Evolutionary conservation across 2,113 vertebrate species (phyloP).

Genomic region (Meriones unguiculatus): DNA sequence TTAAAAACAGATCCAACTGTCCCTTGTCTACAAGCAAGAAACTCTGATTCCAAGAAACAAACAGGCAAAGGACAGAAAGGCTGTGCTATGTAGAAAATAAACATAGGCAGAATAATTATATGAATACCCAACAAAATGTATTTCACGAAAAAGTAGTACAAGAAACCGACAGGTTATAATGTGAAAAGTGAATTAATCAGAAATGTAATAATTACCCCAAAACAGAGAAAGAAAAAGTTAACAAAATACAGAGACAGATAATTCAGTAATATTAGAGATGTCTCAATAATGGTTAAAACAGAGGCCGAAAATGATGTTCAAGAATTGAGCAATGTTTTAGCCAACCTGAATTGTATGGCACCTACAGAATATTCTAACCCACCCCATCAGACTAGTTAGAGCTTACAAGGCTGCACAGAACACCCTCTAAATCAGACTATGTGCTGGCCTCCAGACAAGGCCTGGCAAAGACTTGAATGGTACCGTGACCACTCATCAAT

Average conservation of each 20-base stretch:
- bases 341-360: background rate
- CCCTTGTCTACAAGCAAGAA: background rate
- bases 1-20: background rate
- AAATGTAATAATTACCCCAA: background rate
- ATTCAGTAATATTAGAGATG: background rate
- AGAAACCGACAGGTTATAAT: background rate
- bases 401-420: background rate
- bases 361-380: background rate
- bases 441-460: background rate
- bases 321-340: background rate
- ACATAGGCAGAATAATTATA: background rate
- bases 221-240: background rate
- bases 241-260: background rate
- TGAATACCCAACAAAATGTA: background rate
- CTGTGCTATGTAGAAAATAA: background rate
- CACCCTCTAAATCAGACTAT: background rate
- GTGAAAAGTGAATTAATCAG: background rate
- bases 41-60: background rate
- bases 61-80: background rate
- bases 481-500: background rate
- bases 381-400: background rate
- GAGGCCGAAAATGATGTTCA: background rate
- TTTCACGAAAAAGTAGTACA: background rate
- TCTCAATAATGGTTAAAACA: background rate
- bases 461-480: background rate